phyloP scores from a whole-genome alignment of 2,888 invertebrate genomes.

The Encarsia formosa region DNA sequence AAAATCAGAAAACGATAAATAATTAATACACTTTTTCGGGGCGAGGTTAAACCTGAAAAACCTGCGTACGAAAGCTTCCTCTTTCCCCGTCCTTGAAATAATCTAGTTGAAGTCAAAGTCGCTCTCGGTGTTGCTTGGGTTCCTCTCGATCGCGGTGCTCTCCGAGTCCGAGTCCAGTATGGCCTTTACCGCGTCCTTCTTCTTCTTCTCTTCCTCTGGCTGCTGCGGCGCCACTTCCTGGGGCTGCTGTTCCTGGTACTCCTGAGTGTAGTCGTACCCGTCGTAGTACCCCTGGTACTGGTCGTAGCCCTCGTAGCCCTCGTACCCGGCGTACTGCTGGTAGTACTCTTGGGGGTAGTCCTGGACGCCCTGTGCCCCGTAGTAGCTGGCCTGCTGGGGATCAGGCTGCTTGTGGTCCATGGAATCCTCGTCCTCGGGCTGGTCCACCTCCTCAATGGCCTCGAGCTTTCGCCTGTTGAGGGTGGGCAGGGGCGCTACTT shows the following conservation, averaged over 20 bases:
- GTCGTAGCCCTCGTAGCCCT: not conserved
- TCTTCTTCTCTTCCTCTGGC: slow-evolving; percentile 28
- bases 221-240: slow-evolving; percentile 18
- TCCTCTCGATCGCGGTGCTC: slow-evolving; percentile 45
- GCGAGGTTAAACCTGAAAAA: too few relatives aligned
- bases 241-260: slow-evolving; percentile 27
- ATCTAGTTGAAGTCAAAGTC: slow-evolving; percentile 47
- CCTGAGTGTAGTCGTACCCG: not conserved
- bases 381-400: not conserved
- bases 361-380: not conserved
- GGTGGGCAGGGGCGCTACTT: too few relatives aligned
- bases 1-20: too few relatives aligned
- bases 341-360: not conserved
- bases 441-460: slow-evolving; percentile 16
- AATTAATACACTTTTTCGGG: too few relatives aligned
- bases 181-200: slow-evolving; percentile 40
- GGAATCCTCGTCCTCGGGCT: slow-evolving; percentile 11
- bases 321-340: not conserved
- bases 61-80: too few relatives aligned
- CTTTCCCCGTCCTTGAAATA: not conserved
- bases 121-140: slow-evolving; percentile 46
- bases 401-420: not conserved
- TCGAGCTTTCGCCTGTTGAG: slow-evolving; percentile 19
- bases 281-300: not conserved
- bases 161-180: slow-evolving; percentile 46